Base-by-base conservation (phyloP, 2,888 invertebrate species). In the Pheosia tremula region DNA sequence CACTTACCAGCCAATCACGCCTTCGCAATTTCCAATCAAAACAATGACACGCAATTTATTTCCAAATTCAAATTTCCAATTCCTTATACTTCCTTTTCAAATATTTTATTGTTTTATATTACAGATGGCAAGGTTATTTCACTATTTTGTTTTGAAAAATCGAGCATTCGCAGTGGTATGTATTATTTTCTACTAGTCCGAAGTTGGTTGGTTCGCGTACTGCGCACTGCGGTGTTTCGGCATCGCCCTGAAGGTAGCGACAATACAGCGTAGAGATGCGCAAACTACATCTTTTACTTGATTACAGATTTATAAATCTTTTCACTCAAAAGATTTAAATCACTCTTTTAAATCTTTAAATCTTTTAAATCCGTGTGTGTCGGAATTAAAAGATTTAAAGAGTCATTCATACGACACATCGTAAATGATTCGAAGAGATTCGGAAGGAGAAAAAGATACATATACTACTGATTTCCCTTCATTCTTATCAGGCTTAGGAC, bases 141-240 rank as follows among this genome's bases (percentile, higher is more conserved):
- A 62, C 56, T 56, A 59, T 66, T 63, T 71, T 72, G 68, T 64
- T 69, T 47, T 53, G 24, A 62, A 66, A 64, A 68, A 66, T 64
- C 74, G 59, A 67, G 57, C 68, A 64, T 72, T 70, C 66, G 53
- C 65, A 57, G 63, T 74, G 72, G 70, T 71, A 68, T 74, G 68
- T 80, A 72, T 79, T 78, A 69, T 75, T 70, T 75, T 78, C 67
- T 70, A 84, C 76, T 80, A 72, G 52, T 58, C 62, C 84, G 88
- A 90, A 85, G 80, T 81, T 79, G 64, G 81, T 56, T 49, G 57
- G 47, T 58, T 8, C 4, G 56, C 54, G 66, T 60, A 63, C 83
- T 89, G 89, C 89, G 89, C 89, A 89, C 78, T 89, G 89, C 89
- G 87, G 83, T 45, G 63, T 72, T 76, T 65, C 69, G 64, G 78